Evolutionary conservation across 2,888 invertebrate genomes (phyloP).

Genomic region (Agrotis segetum): DNA sequence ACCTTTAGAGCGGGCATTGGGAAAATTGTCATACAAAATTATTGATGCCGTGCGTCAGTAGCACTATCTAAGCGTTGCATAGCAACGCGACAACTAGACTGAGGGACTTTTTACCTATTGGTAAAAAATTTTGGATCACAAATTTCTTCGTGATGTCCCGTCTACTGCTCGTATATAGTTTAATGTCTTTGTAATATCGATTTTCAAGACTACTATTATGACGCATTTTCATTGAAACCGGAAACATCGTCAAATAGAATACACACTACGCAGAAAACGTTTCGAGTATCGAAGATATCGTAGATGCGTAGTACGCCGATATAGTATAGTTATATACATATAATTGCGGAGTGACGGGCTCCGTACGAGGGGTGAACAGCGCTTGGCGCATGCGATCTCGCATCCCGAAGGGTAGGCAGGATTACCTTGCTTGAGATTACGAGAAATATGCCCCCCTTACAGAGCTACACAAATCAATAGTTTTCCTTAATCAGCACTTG

Average conservation of each 20-base stretch:
- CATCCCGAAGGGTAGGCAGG: constrained; percentile 64
- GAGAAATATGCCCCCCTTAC: constrained; percentile 63
- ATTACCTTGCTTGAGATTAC: constrained; percentile 70
- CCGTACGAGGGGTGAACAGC: constrained; percentile 65
- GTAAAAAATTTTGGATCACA: no score
- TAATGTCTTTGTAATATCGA: no score
- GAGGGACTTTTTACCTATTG: no score
- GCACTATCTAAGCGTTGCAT: no score
- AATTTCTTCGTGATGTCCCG: no score
- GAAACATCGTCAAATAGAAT: background rate
- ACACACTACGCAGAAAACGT: constrained; percentile 9
- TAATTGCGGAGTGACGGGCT: constrained; percentile 63
- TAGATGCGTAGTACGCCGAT: constrained; percentile 25
- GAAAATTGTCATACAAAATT: no score
- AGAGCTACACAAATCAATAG: constrained; percentile 70
- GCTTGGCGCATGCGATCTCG: constrained; percentile 74
- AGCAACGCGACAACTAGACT: no score
- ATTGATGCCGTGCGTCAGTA: no score
- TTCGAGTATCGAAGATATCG: constrained; percentile 39
- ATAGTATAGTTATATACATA: constrained; percentile 60
- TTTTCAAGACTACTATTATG: background rate
- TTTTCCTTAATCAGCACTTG: constrained; percentile 61
- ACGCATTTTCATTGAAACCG: background rate
- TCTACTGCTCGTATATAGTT: no score
- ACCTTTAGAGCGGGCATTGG: no score